phyloP scores from a whole-genome alignment of 2,888 invertebrate genomes.

The Heteromyza rotundicornis region DNA sequence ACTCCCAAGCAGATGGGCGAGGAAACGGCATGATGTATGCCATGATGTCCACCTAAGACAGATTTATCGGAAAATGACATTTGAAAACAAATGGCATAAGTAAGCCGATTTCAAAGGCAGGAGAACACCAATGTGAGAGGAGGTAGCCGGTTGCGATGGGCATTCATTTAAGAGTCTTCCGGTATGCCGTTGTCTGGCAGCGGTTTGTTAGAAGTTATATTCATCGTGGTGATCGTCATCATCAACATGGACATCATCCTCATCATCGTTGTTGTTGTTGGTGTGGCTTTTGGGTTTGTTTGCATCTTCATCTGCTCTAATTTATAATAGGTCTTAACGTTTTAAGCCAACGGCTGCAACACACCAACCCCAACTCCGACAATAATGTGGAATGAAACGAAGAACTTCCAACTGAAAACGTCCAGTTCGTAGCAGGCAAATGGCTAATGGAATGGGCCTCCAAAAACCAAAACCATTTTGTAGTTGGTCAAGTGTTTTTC shows the following conservation, averaged over 20 bases:
- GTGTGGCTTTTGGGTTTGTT: conserved; percentile 7
- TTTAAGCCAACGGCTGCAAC: background rate
- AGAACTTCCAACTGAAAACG: no score
- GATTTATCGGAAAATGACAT: conserved; percentile 11
- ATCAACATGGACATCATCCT: background rate
- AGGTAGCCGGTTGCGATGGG: background rate
- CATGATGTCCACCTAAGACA: background rate
- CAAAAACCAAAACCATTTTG: background rate
- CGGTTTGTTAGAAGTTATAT: background rate
- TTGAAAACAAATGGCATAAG: conserved; percentile 8
- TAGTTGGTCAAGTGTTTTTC: no score
- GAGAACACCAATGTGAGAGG: background rate
- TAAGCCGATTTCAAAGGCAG: background rate
- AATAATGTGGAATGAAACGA: background rate
- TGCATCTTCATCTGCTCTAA: conserved; percentile 9
- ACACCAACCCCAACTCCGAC: background rate
- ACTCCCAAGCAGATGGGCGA: background rate
- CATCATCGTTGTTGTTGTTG: conserved; percentile 1
- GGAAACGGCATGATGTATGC: background rate
- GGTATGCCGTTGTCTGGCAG: background rate
- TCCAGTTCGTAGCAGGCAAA: no score
- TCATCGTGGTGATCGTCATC: background rate
- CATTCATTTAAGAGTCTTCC: background rate
- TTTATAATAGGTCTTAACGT: background rate
- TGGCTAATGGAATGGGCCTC: no score